Evolutionary conservation across 1,140 invertebrate species (phyloP).

Genomic region (Venustaconcha ellipsiformis): DNA sequence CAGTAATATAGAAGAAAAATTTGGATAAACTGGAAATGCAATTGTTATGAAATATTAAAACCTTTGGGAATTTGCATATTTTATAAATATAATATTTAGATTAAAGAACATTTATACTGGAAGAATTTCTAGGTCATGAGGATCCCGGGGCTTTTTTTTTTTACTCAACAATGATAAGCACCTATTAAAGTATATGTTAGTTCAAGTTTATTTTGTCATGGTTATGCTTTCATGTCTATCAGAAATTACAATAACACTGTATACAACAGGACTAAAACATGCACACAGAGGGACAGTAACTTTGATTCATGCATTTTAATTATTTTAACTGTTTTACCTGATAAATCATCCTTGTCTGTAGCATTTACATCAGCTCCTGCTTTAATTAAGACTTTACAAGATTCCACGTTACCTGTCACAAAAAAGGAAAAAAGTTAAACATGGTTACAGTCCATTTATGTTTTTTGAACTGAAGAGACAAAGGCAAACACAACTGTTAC

Average conservation of each 20-base stretch:
- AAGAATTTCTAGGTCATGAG: too few species aligned
- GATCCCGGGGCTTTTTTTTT: neutral
- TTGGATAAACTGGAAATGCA: too few species aligned
- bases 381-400: constrained; percentile 87
- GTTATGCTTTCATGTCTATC: neutral
- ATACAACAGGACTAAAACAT: too few species aligned
- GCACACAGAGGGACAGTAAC: neutral
- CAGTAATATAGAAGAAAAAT: too few species aligned
- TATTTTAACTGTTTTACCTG: constrained; percentile 53
- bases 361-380: constrained; percentile 84
- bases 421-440: neutral
- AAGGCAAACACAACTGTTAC: neutral
- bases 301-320: constrained; percentile 6
- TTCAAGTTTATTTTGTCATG: neutral
- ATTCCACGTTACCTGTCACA: constrained; percentile 82
- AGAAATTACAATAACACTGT: neutral
- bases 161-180: neutral
- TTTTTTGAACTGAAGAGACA: neutral
- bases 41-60: too few species aligned
- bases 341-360: constrained; percentile 80
- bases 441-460: neutral
- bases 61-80: too few species aligned
- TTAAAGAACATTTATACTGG: too few species aligned
- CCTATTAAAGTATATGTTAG: neutral
- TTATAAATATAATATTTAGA: too few species aligned